phyloP scores from a whole-genome alignment of 2,888 invertebrate species.

The Oasisia sp. region DNA sequence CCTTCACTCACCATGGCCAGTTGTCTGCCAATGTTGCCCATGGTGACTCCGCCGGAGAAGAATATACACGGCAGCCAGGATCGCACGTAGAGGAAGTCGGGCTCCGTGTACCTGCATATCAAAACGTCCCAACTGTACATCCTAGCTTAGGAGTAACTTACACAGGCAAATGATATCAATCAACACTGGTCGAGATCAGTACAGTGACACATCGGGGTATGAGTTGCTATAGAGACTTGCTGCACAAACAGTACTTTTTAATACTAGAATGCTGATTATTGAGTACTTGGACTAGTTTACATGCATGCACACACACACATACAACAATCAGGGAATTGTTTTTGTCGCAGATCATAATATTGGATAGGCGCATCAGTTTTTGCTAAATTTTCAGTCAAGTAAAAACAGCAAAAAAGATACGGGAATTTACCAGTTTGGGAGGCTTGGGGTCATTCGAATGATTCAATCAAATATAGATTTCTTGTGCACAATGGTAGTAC shows the following conservation, averaged over 20 bases:
- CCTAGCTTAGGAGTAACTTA: neutral
- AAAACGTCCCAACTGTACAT: no score
- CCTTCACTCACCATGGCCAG: conserved; percentile 53
- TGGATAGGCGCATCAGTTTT: no score
- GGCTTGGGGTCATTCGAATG: no score
- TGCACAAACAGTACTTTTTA: neutral
- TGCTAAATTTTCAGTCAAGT: no score
- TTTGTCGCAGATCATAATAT: neutral
- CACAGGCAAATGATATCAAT: neutral
- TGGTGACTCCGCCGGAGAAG: conserved; percentile 68
- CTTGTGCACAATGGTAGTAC: no score
- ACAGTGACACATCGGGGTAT: neutral
- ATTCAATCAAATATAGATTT: no score
- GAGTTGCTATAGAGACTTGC: neutral
- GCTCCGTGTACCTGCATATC: conserved; percentile 63
- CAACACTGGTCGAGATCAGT: neutral
- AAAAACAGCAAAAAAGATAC: neutral
- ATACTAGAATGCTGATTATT: neutral
- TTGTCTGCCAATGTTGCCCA: conserved; percentile 67
- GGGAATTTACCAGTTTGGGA: no score
- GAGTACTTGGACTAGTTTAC: neutral
- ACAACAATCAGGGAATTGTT: neutral
- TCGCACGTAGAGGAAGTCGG: conserved; percentile 66
- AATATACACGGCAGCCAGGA: conserved; percentile 67
- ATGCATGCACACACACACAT: neutral